Percentiles rank a stretch among this genome's conserved stretches.
phyloP scores from a whole-genome alignment of 2,888 invertebrate species.

The Eupithecia exiguata region DNA sequence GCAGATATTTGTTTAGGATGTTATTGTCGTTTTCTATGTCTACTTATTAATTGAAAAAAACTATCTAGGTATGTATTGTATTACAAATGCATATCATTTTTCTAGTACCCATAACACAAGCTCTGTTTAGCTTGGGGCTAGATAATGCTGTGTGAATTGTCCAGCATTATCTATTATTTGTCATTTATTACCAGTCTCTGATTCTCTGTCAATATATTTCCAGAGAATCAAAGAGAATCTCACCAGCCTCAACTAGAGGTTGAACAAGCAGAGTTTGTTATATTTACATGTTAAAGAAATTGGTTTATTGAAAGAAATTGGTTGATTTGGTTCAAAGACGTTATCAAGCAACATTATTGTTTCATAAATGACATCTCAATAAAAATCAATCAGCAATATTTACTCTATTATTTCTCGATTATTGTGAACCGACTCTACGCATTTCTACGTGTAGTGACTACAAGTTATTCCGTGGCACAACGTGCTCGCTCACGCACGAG shows the following conservation, averaged over 20 bases:
- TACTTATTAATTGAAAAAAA: no score
- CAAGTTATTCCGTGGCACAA: slow-evolving; percentile 12
- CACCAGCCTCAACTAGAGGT: not conserved
- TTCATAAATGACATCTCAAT: not conserved
- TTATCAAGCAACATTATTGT: not conserved
- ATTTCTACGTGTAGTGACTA: not conserved
- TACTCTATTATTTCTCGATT: not conserved
- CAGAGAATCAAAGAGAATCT: no score
- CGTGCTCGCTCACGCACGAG: slow-evolving; percentile 24
- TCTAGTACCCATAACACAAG: no score
- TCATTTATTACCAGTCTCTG: not conserved
- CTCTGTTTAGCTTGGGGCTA: no score
- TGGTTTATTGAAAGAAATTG: not conserved
- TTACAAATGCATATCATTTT: no score
- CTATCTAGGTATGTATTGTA: no score
- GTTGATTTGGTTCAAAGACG: not conserved
- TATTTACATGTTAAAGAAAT: not conserved
- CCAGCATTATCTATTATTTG: no score
- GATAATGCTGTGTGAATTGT: no score
- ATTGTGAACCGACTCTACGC: not conserved
- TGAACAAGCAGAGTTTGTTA: not conserved
- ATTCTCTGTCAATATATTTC: slow-evolving; percentile 2
- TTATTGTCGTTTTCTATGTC: no score
- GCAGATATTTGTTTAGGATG: no score
- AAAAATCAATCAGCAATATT: not conserved